Conservation (phyloP, 2,888 invertebrate genomes). For the Lomographa bimaculata region DNA sequence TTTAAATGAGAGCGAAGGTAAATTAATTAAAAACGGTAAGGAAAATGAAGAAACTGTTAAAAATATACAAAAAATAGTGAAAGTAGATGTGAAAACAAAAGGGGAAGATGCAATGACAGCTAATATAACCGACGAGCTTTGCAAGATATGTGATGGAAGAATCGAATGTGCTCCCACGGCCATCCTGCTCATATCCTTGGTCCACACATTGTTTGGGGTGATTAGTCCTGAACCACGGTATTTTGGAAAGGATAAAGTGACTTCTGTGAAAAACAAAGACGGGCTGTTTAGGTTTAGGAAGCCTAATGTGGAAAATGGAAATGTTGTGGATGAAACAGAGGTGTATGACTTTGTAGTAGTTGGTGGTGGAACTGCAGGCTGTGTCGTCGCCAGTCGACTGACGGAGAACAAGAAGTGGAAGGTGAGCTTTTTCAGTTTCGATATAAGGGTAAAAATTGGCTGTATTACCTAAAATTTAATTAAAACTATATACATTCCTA, state of each 20-base stretch:
- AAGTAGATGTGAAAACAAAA: conserved; percentile 22
- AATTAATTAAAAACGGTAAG: too few relatives aligned
- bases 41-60: too few relatives aligned
- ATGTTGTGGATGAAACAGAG: neutral
- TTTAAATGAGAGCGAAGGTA: too few relatives aligned
- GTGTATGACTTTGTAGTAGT: conserved; percentile 70
- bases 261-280: conserved; percentile 13
- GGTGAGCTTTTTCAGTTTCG: too few relatives aligned
- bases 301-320: neutral
- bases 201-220: conserved; percentile 71
- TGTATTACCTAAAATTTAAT: too few relatives aligned
- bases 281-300: conserved; percentile 31
- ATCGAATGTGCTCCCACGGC: conserved; percentile 77
- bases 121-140: conserved; percentile 69
- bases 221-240: conserved; percentile 68
- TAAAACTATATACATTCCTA: too few relatives aligned
- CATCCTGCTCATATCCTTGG: conserved; percentile 67
- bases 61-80: too few relatives aligned
- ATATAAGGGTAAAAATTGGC: too few relatives aligned
- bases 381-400: conserved; percentile 69
- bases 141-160: conserved; percentile 72
- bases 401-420: conserved; percentile 75
- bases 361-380: conserved; percentile 74
- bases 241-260: conserved; percentile 49
- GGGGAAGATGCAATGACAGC: conserved; percentile 69